These are phyloP conservation scores for Drosophila jambulina DNA, from an alignment of 1,140 invertebrate species.

Conservation along the genomic window DNA sequence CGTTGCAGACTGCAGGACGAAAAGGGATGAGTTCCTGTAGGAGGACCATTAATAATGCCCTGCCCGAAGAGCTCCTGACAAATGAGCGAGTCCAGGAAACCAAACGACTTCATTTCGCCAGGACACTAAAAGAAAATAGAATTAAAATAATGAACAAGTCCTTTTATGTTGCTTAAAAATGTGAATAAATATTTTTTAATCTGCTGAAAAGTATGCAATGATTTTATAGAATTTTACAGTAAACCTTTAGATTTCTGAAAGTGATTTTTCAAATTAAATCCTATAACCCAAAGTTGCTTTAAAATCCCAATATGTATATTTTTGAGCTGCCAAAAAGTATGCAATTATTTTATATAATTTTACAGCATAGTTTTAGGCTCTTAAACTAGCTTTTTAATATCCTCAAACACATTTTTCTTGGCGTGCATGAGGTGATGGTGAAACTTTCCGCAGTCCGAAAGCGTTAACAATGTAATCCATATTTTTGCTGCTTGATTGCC, in stretches of 20 bases:
- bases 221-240: not conserved
- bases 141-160: not conserved
- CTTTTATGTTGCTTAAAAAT: too few relatives aligned
- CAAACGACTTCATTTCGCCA: slow-evolving; percentile 26
- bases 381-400: not conserved
- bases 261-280: too few relatives aligned
- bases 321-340: too few relatives aligned
- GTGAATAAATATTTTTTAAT: not conserved
- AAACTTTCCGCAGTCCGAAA: slow-evolving; percentile 22
- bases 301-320: too few relatives aligned
- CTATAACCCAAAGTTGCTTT: too few relatives aligned
- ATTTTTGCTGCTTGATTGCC: slow-evolving; percentile 69
- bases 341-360: not conserved
- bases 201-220: not conserved
- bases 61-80: slow-evolving; percentile 24
- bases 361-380: not conserved
- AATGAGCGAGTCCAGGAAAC: slow-evolving; percentile 22
- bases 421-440: slow-evolving; percentile 6
- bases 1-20: slow-evolving; percentile 6
- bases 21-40: not conserved
- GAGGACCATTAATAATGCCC: slow-evolving; percentile 42
- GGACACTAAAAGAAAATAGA: not conserved
- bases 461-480: slow-evolving; percentile 71
- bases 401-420: not conserved
- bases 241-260: too few relatives aligned